A percentile compares a stretch with the other conserved stretches of the same genome.
These are phyloP conservation scores for Xylota segnis DNA, from an alignment of 2,888 invertebrate genomes.

Conservation along the genomic window DNA sequence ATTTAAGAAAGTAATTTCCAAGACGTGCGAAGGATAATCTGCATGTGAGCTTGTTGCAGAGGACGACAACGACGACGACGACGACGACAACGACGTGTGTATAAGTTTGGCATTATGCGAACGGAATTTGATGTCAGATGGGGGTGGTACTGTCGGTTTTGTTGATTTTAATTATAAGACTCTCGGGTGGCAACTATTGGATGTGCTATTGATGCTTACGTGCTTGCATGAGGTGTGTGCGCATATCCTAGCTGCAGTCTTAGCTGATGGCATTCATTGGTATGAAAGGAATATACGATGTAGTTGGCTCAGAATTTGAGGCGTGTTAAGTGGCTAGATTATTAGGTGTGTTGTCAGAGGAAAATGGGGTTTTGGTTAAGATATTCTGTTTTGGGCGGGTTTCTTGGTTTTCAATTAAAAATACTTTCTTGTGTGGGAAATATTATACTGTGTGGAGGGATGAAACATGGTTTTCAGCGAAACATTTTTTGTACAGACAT, in stretches of 20 bases:
- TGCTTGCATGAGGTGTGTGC: slow-evolving; percentile 10
- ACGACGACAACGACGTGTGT: slow-evolving; percentile 12
- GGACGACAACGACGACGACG: not conserved
- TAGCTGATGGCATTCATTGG: slow-evolving; percentile 9
- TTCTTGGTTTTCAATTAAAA: not conserved
- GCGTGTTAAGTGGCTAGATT: slow-evolving; percentile 47
- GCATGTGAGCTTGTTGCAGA: slow-evolving; percentile 42
- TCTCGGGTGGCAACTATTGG: slow-evolving; percentile 56
- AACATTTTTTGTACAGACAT: too few relatives aligned
- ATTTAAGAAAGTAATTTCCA: slow-evolving; percentile 76
- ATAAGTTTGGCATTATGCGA: slow-evolving; percentile 37
- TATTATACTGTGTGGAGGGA: too few relatives aligned
- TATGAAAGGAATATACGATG: slow-evolving; percentile 13
- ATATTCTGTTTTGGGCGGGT: not conserved
- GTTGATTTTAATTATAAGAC: slow-evolving; percentile 70
- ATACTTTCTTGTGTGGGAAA: not conserved
- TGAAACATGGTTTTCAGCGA: too few relatives aligned
- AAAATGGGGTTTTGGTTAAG: slow-evolving; percentile 1
- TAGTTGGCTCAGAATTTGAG: slow-evolving; percentile 10
- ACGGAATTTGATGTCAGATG: slow-evolving; percentile 36
- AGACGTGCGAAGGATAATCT: slow-evolving; percentile 73
- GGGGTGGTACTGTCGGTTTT: slow-evolving; percentile 11
- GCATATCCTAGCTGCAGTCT: slow-evolving; percentile 1
- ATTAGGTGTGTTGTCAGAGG: slow-evolving; percentile 5
- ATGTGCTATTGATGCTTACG: slow-evolving; percentile 53